Evolutionary conservation across 2,113 vertebrate species (phyloP).

Genomic region (mouse (Mus musculus)): DNA sequence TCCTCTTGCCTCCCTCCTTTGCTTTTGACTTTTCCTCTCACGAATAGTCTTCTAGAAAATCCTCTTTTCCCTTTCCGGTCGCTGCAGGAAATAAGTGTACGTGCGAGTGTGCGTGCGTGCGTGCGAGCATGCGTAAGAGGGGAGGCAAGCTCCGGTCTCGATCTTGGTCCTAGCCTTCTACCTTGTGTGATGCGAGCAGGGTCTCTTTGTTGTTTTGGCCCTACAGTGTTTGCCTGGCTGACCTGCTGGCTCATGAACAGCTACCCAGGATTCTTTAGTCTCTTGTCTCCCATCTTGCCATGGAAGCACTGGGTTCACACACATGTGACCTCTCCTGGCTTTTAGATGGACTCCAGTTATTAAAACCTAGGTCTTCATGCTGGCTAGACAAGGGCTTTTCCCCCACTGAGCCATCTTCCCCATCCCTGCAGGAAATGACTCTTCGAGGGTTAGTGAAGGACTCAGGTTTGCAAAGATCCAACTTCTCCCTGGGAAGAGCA

Average conservation of each 20-base stretch:
- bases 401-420: neutral
- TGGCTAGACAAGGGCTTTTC: neutral
- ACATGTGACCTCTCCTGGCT: neutral
- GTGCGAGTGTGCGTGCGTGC: too few species aligned
- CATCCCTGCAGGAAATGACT: neutral
- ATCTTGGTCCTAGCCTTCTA: neutral
- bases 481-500: neutral
- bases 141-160: neutral
- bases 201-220: neutral
- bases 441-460: conserved; percentile 9
- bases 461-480: neutral
- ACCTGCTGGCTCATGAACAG: neutral
- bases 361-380: neutral
- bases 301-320: neutral
- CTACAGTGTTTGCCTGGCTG: neutral
- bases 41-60: neutral
- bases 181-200: neutral
- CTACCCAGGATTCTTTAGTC: neutral
- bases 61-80: neutral
- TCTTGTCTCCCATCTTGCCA: neutral
- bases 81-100: neutral
- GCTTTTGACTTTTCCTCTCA: conserved; percentile 23
- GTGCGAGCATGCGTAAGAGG: neutral
- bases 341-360: neutral
- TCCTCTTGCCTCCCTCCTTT: neutral